Evolutionary conservation across 2,113 vertebrate genomes (phyloP).

Genomic region (Psettodes erumei): DNA sequence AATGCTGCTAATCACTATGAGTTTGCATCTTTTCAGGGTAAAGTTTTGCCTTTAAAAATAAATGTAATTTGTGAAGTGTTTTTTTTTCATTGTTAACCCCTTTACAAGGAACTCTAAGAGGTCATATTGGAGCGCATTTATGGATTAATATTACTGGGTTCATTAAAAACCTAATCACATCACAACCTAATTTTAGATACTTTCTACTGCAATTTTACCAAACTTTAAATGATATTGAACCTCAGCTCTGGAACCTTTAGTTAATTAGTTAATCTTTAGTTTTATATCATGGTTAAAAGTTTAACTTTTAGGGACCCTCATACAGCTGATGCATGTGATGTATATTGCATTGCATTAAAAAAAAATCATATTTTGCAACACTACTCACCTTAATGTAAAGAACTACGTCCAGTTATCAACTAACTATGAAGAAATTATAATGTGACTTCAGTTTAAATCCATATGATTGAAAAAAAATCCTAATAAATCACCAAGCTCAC

Average conservation of each 20-base stretch:
- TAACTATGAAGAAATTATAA: not conserved
- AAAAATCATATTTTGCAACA: not conserved
- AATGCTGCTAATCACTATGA: not conserved
- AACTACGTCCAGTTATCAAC: not conserved
- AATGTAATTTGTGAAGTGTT: not conserved
- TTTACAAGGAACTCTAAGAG: not conserved
- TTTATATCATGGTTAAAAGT: not conserved
- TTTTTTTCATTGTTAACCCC: not conserved
- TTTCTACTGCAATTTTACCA: not conserved
- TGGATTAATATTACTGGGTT: not conserved
- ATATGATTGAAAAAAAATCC: not conserved
- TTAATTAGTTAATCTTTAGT: no score
- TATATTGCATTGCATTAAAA: not conserved
- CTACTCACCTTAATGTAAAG: not conserved
- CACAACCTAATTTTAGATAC: not conserved
- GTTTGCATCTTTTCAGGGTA: not conserved
- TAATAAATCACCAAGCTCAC: no score
- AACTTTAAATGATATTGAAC: not conserved
- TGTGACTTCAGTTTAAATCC: not conserved
- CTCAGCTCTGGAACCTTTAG: not conserved
- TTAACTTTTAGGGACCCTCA: not conserved
- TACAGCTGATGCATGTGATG: not conserved
- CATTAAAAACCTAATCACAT: not conserved
- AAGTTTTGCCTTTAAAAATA: not conserved
- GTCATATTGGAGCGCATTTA: not conserved